A percentile compares a stretch with the other conserved stretches of the same genome.
phyloP scores from a whole-genome alignment of 2,888 invertebrate genomes.

The Caenorhabditis sp. region DNA sequence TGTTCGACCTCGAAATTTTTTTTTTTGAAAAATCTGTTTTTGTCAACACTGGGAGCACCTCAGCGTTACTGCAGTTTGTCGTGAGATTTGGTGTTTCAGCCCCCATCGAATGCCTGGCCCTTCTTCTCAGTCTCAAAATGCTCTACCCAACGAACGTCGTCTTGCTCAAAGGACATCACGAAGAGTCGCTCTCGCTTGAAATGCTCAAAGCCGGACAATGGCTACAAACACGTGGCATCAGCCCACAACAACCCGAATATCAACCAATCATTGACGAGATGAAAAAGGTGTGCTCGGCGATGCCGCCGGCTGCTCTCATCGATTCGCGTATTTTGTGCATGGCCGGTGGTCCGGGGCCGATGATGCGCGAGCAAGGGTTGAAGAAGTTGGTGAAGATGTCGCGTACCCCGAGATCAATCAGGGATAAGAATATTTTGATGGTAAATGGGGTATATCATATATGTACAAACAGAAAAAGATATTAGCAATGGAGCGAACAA shows the following conservation, averaged over 20 bases:
- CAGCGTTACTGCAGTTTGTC: no score
- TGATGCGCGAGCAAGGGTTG: slow-evolving; percentile 27
- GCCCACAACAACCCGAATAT: no score
- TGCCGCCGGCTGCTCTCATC: slow-evolving; percentile 23
- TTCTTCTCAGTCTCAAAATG: slow-evolving; percentile 47
- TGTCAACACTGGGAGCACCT: no score
- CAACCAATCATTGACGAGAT: slow-evolving; percentile 13
- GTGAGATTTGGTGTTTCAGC: no score
- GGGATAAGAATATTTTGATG: slow-evolving; percentile 27
- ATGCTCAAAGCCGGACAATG: slow-evolving; percentile 30
- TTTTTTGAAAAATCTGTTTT: no score
- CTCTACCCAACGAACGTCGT: slow-evolving; percentile 46
- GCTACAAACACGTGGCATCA: slow-evolving; percentile 15
- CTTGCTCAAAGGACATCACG: slow-evolving; percentile 51
- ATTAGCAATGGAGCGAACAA: no score
- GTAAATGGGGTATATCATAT: slow-evolving; percentile 5
- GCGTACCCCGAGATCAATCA: background rate
- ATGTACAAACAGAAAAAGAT: no score
- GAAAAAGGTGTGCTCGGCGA: slow-evolving; percentile 17
- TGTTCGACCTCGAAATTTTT: no score
- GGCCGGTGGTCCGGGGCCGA: slow-evolving; percentile 55
- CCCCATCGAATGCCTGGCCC: slow-evolving; percentile 50
- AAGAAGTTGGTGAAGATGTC: slow-evolving; percentile 11
- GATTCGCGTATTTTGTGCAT: slow-evolving; percentile 47
- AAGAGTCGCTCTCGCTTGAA: slow-evolving; percentile 51